Evolutionary conservation across 1,140 invertebrate species (phyloP).

Genomic region (Drosophila asahinai): DNA sequence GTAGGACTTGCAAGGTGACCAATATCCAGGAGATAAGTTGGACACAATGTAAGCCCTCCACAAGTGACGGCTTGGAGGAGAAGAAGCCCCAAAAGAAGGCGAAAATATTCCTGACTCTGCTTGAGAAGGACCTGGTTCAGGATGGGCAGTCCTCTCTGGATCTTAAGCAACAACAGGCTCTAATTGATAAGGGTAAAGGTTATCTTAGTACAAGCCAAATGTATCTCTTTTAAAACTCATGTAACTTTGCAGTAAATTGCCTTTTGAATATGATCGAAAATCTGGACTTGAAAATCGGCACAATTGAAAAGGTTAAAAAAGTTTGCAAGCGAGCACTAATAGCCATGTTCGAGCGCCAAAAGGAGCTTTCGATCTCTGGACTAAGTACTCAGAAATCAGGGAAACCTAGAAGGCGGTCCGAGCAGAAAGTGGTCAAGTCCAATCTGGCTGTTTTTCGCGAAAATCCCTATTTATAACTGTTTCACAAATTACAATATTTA

Average conservation of each 20-base stretch:
- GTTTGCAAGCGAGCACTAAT: slow-evolving; percentile 21
- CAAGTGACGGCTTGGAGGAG: background rate
- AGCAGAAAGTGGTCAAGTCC: background rate
- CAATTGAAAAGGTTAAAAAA: slow-evolving; percentile 19
- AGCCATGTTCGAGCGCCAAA: slow-evolving; percentile 9
- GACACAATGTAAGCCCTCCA: slow-evolving; percentile 24
- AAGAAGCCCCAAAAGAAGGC: background rate
- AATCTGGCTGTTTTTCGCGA: background rate
- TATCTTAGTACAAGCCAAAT: background rate
- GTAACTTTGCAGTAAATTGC: slow-evolving; percentile 19
- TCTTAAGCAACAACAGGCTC: background rate
- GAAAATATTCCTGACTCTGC: background rate
- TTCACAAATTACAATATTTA: background rate
- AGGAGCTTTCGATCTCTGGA: background rate
- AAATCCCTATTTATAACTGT: slow-evolving; percentile 21
- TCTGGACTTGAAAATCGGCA: slow-evolving; percentile 2
- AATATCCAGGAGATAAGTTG: slow-evolving; percentile 24
- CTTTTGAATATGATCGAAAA: slow-evolving; percentile 28
- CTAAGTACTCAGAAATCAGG: background rate
- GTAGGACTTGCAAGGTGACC: slow-evolving; percentile 31
- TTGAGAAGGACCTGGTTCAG: background rate
- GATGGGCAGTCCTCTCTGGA: background rate
- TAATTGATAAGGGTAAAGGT: slow-evolving; percentile 3
- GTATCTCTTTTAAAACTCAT: background rate
- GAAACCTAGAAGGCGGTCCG: no score